Conservation (phyloP, 2,113 vertebrate species). For the Notarius lentiginosus region DNA sequence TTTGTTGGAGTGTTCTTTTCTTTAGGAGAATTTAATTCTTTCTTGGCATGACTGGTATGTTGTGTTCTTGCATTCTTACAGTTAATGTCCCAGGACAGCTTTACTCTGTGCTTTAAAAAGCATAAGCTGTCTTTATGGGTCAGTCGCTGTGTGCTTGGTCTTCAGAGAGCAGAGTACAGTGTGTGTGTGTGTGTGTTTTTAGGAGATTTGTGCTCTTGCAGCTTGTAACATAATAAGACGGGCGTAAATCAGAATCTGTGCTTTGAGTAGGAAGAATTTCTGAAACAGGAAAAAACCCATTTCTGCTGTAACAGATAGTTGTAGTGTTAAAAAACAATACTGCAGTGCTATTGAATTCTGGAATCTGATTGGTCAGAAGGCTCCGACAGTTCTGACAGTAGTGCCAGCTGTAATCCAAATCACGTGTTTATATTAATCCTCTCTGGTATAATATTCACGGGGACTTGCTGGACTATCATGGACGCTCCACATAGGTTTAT, state of each 20-base stretch:
- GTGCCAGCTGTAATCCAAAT: not conserved
- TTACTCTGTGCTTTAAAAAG: conserved; percentile 34
- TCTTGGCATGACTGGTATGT: not conserved
- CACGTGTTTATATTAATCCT: not conserved
- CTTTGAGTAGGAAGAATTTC: not conserved
- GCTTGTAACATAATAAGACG: not conserved
- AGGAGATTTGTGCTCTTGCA: not conserved
- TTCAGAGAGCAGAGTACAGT: conserved; percentile 10
- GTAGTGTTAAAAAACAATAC: not conserved
- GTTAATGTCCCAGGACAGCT: conserved; percentile 7
- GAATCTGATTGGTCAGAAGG: too few species aligned
- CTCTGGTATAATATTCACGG: not conserved
- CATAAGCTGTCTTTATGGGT: conserved; percentile 9
- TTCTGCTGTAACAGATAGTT: not conserved
- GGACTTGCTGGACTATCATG: not conserved
- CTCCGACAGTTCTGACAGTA: not conserved
- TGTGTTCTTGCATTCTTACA: not conserved
- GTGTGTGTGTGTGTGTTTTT: not conserved
- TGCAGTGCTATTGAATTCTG: too few species aligned
- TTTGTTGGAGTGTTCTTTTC: not conserved
- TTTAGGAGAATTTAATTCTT: not conserved
- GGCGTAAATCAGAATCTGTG: not conserved
- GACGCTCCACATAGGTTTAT: not conserved
- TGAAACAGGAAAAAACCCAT: not conserved
- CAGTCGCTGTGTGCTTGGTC: not conserved